Percentiles rank a stretch among this genome's conserved stretches.
Conservation (phyloP, 2,113 vertebrate genomes). For the Callionymus lyra region DNA sequence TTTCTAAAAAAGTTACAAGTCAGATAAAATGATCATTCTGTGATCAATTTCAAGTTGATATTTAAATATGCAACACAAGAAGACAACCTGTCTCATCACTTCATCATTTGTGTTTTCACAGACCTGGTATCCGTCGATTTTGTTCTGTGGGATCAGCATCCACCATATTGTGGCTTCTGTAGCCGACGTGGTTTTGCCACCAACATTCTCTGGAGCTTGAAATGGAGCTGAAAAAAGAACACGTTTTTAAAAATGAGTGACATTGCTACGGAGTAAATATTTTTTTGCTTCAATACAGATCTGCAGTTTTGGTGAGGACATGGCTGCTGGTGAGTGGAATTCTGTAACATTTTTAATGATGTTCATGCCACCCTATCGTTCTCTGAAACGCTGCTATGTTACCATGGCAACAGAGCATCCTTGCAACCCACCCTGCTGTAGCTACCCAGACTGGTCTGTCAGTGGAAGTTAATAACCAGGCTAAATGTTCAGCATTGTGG, state of each 20-base stretch:
- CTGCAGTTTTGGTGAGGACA: too few relatives aligned
- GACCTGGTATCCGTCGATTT: slow-evolving; percentile 87
- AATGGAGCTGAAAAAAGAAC: slow-evolving; percentile 69
- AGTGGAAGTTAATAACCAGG: slow-evolving; percentile 69
- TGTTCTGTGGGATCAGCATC: slow-evolving; percentile 69
- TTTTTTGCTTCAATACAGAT: slow-evolving; percentile 1
- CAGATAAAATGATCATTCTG: too few relatives aligned
- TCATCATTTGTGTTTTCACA: slow-evolving; percentile 46
- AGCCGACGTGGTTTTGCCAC: slow-evolving; percentile 73
- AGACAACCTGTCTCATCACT: too few relatives aligned
- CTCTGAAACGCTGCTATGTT: slow-evolving; percentile 4
- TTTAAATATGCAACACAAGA: too few relatives aligned
- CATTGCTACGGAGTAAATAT: too few relatives aligned
- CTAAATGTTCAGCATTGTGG: slow-evolving; percentile 55
- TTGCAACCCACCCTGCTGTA: slow-evolving; percentile 38
- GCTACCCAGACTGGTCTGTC: slow-evolving; percentile 72
- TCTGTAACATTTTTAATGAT: too few relatives aligned
- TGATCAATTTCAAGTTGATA: too few relatives aligned
- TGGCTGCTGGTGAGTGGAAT: too few relatives aligned
- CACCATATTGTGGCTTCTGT: slow-evolving; percentile 81
- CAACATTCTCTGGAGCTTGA: slow-evolving; percentile 70
- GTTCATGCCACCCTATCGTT: too few relatives aligned
- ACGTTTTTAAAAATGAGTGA: too few relatives aligned
- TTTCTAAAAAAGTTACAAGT: too few relatives aligned
- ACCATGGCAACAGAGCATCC: slow-evolving; percentile 47